phyloP scores from a whole-genome alignment of 2,113 vertebrate species.

The Pavo muticus region DNA sequence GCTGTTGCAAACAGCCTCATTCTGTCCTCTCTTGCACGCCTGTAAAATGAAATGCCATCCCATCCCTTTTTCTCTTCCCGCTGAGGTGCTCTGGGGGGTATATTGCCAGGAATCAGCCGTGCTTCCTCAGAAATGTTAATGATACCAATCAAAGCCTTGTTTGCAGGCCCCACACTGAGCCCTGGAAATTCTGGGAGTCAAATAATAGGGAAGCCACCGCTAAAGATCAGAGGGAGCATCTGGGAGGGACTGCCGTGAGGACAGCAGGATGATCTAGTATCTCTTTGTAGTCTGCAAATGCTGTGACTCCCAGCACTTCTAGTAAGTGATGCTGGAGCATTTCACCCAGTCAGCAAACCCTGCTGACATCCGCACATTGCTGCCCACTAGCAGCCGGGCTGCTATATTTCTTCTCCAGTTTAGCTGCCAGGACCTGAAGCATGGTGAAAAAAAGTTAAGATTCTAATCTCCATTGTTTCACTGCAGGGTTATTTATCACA shows the following conservation, averaged over 20 bases:
- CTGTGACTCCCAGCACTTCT: constrained; percentile 46
- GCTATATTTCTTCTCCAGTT: background rate
- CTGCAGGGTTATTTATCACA: background rate
- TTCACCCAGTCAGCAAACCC: constrained; percentile 57
- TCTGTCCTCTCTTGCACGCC: background rate
- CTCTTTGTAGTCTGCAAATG: constrained; percentile 41
- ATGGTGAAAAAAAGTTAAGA: background rate
- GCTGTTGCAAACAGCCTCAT: background rate
- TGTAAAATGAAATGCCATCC: background rate
- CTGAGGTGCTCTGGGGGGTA: constrained; percentile 43
- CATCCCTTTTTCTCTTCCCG: background rate
- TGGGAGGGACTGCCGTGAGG: constrained; percentile 46
- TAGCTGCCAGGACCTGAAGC: background rate
- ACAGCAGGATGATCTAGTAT: constrained; percentile 39
- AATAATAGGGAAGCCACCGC: constrained; percentile 43
- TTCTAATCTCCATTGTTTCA: background rate
- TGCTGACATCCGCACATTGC: background rate
- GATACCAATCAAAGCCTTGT: constrained; percentile 57
- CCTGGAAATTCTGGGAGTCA: constrained; percentile 52
- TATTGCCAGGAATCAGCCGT: constrained; percentile 51
- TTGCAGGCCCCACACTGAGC: constrained; percentile 49
- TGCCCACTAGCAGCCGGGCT: constrained; percentile 2
- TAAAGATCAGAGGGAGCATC: constrained; percentile 61
- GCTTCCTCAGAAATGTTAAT: constrained; percentile 64
- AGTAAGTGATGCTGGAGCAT: constrained; percentile 57